phyloP scores from a whole-genome alignment of 2,888 invertebrate species.

The Hyppa rectilinea region DNA sequence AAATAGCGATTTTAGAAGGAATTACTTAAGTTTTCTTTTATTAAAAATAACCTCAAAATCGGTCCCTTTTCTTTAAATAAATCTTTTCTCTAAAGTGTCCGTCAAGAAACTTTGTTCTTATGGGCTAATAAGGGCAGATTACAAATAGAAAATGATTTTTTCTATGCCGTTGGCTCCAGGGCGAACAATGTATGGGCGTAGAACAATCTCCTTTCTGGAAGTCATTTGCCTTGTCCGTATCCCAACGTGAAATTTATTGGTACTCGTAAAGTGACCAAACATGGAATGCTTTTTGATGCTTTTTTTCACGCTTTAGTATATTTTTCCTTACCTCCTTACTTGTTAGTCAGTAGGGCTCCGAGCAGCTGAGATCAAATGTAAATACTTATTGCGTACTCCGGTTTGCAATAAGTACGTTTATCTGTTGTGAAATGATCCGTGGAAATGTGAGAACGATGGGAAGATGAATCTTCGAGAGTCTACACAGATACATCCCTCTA shows the following conservation, averaged over 20 bases:
- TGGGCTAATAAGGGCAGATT: no score
- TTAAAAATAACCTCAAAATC: no score
- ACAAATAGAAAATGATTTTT: no score
- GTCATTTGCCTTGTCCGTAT: neutral
- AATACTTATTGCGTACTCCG: slow-evolving; percentile 31
- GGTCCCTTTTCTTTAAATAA: no score
- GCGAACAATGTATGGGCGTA: no score
- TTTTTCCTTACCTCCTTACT: neutral
- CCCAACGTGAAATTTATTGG: neutral
- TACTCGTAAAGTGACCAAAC: neutral
- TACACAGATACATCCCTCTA: slow-evolving; percentile 27
- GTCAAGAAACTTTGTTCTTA: no score
- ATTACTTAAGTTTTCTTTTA: no score
- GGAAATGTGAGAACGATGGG: slow-evolving; percentile 50
- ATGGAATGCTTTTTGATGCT: neutral
- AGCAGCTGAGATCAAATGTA: slow-evolving; percentile 15
- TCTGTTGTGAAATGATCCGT: slow-evolving; percentile 46
- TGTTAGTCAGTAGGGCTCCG: neutral
- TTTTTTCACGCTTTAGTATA: neutral
- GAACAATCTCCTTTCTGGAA: no score
- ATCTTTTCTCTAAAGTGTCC: no score
- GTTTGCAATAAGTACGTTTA: slow-evolving; percentile 46
- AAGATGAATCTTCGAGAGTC: slow-evolving; percentile 32
- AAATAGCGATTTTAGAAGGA: no score
- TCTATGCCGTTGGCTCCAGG: no score